Conservation (phyloP, 30 jellyfish, hydroid and myxozoan species). For the Cassiopea andromeda region DNA sequence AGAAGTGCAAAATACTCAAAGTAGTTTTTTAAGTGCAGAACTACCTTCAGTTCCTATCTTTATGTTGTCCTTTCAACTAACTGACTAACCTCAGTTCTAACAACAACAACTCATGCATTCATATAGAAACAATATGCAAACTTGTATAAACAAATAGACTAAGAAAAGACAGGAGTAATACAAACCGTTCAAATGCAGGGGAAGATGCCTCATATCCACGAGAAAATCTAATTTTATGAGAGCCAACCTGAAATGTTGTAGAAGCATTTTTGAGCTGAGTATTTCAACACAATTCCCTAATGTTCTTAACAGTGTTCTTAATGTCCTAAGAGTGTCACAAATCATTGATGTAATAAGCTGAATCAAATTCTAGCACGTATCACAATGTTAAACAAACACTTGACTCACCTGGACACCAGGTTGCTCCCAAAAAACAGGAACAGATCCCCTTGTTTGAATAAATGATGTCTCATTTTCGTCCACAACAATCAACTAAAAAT, state of each 20-base stretch:
- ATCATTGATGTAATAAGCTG: too few relatives aligned
- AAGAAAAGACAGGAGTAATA: not conserved
- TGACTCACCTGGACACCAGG: constrained; percentile 93
- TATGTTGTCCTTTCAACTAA: too few relatives aligned
- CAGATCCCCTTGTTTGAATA: constrained; percentile 98
- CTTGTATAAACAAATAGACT: not conserved
- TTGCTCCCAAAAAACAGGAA: constrained; percentile 99
- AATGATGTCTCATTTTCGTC: constrained; percentile 81
- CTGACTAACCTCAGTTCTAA: too few relatives aligned
- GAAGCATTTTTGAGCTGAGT: not conserved
- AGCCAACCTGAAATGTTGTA: constrained; percentile 83
- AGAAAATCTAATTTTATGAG: constrained; percentile 83
- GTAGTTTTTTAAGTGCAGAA: too few relatives aligned
- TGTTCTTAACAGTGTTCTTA: too few relatives aligned
- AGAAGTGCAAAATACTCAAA: too few relatives aligned
- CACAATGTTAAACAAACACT: not conserved
- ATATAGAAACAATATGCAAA: not conserved
- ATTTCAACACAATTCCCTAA: too few relatives aligned
- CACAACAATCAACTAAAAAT: constrained; percentile 68
- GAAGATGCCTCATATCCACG: constrained; percentile 97
- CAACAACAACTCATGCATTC: too few relatives aligned
- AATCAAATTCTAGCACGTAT: too few relatives aligned
- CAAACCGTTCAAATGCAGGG: constrained; percentile 94
- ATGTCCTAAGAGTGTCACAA: too few relatives aligned
- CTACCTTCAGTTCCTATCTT: too few relatives aligned